These are phyloP conservation scores for Pantherophis guttatus DNA, from an alignment of 2,113 vertebrate species.

Conservation along the genomic window DNA sequence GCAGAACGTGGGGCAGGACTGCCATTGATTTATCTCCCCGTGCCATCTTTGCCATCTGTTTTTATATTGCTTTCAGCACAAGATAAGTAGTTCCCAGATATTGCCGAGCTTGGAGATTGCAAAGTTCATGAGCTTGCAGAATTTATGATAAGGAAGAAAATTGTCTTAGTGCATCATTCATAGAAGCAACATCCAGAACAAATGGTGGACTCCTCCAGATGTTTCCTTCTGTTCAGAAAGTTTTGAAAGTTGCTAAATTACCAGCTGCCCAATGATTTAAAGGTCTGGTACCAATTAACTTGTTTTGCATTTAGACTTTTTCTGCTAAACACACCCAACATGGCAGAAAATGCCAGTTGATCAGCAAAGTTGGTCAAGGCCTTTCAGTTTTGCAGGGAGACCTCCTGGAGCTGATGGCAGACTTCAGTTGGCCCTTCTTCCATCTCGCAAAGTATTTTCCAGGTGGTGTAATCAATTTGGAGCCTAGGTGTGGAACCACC, in stretches of 20 bases:
- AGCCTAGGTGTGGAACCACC: not conserved
- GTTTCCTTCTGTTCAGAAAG: constrained; percentile 28
- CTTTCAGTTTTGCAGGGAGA: not conserved
- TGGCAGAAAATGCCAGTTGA: not conserved
- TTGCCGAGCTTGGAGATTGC: constrained; percentile 59
- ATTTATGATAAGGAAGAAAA: constrained; percentile 61
- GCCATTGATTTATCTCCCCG: constrained; percentile 51
- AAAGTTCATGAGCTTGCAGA: constrained; percentile 67
- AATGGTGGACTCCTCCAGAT: constrained; percentile 49
- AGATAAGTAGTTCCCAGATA: constrained; percentile 62
- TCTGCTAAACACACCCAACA: not conserved
- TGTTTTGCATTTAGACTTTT: not conserved
- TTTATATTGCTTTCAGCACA: constrained; percentile 61
- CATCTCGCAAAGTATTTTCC: not conserved
- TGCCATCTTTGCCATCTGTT: constrained; percentile 68
- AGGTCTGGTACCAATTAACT: constrained; percentile 1
- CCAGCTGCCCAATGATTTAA: constrained; percentile 1
- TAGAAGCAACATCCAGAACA: constrained; percentile 43
- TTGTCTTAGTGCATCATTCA: constrained; percentile 62
- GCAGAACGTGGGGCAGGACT: constrained; percentile 10
- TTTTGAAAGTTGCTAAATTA: constrained; percentile 7
- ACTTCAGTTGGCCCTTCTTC: not conserved
- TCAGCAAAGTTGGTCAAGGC: not conserved
- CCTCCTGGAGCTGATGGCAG: not conserved
- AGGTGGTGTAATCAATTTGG: not conserved